Conservation (phyloP, 2,797 vertebrate genomes). For the Emys orbicularis region DNA sequence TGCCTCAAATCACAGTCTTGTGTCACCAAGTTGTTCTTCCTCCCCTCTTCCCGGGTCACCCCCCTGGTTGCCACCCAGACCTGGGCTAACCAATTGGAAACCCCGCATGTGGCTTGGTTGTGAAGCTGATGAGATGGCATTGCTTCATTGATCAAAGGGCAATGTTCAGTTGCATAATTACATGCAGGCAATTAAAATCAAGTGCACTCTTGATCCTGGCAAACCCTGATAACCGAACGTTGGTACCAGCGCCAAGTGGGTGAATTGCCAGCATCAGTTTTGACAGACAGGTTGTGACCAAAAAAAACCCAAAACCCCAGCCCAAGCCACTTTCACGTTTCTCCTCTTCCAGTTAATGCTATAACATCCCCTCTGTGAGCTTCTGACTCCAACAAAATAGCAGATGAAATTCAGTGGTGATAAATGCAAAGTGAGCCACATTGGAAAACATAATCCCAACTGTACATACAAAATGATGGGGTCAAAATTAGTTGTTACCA, state of each 20-base stretch:
- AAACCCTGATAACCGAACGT: not conserved
- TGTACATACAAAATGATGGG: not conserved
- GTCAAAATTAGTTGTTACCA: not conserved
- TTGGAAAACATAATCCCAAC: not conserved
- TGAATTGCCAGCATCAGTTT: not conserved
- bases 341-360: not conserved
- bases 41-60: not conserved
- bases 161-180: not conserved
- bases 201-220: not conserved
- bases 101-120: too few species aligned
- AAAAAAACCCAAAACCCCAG: not conserved
- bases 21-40: not conserved
- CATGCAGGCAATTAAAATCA: not conserved
- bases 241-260: not conserved
- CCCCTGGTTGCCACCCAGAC: not conserved
- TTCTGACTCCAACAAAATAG: not conserved
- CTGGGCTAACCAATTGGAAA: not conserved
- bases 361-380: not conserved
- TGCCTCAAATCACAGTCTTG: not conserved
- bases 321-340: not conserved
- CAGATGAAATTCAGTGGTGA: not conserved
- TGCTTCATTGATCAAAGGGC: conserved; percentile 13
- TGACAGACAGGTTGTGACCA: not conserved
- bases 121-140: not conserved
- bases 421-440: not conserved